Conservation (phyloP, 2,888 invertebrate genomes). For the Drosophila kokeensis region DNA sequence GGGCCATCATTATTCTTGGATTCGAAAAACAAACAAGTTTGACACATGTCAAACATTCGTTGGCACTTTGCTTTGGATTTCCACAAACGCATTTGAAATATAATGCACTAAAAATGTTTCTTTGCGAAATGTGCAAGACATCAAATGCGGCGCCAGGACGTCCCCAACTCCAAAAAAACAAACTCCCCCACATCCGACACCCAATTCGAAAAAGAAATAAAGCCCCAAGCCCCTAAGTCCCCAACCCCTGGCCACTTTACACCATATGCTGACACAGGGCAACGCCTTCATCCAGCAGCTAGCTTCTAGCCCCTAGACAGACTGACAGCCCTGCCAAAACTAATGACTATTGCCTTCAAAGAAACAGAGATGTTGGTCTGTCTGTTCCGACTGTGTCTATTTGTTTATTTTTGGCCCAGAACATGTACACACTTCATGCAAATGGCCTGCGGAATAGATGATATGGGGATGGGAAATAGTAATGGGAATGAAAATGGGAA, state of each 20-base stretch:
- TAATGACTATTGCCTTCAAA: slow-evolving; percentile 77
- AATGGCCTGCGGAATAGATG: slow-evolving; percentile 41
- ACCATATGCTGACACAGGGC: slow-evolving; percentile 50
- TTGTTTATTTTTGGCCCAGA: slow-evolving; percentile 54
- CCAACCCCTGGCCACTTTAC: slow-evolving; percentile 26
- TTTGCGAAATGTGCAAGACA: slow-evolving; percentile 54
- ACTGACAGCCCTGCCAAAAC: slow-evolving; percentile 59
- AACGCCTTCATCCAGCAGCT: slow-evolving; percentile 45
- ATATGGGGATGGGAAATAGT: slow-evolving; percentile 7
- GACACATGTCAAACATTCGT: slow-evolving; percentile 66
- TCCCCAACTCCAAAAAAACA: background rate
- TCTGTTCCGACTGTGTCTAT: slow-evolving; percentile 53
- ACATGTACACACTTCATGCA: slow-evolving; percentile 64
- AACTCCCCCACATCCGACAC: slow-evolving; percentile 14
- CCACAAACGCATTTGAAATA: slow-evolving; percentile 16
- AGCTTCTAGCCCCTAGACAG: slow-evolving; percentile 1
- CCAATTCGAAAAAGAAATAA: background rate
- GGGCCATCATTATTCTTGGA: background rate
- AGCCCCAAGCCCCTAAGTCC: background rate
- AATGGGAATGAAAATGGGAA: slow-evolving; percentile 6
- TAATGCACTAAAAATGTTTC: slow-evolving; percentile 30
- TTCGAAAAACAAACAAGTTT: slow-evolving; percentile 3
- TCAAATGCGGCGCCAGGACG: slow-evolving; percentile 63
- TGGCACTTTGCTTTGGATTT: slow-evolving; percentile 53
- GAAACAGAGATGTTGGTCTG: slow-evolving; percentile 54